A percentile compares a stretch with the other conserved stretches of the same genome.
phyloP scores from a whole-genome alignment of 2,113 vertebrate genomes.

The Grantiella picta region DNA sequence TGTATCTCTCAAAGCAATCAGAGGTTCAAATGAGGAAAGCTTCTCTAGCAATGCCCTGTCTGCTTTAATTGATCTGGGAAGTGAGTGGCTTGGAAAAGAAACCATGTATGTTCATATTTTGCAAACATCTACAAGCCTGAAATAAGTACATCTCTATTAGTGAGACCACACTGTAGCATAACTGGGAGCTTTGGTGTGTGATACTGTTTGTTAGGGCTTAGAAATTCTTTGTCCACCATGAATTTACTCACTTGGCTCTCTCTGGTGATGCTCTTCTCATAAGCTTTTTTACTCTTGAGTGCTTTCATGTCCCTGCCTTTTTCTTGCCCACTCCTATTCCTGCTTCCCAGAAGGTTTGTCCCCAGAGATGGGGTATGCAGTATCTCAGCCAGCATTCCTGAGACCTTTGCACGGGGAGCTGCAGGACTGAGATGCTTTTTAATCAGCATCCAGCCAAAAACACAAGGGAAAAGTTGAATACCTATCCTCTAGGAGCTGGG shows the following conservation, averaged over 20 bases:
- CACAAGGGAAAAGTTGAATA: no score
- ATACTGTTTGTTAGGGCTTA: not conserved
- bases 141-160: not conserved
- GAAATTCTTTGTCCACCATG: rapidly evolving
- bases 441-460: not conserved
- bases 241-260: not conserved
- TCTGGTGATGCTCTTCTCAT: not conserved
- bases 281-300: not conserved
- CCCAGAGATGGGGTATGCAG: no score
- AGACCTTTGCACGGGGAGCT: not conserved
- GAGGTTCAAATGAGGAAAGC: not conserved
- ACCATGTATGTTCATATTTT: not conserved
- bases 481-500: not conserved
- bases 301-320: not conserved
- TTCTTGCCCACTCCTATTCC: not conserved
- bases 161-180: not conserved
- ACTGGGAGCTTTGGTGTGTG: not conserved
- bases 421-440: not conserved
- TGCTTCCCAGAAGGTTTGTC: not conserved
- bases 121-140: not conserved
- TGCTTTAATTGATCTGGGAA: not conserved
- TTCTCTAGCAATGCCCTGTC: not conserved
- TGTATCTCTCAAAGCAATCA: not conserved
- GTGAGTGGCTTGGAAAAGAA: not conserved
- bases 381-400: not conserved